Evolutionary conservation across 2,797 vertebrate genomes (phyloP).

Genomic region (Etheostoma nigrum): DNA sequence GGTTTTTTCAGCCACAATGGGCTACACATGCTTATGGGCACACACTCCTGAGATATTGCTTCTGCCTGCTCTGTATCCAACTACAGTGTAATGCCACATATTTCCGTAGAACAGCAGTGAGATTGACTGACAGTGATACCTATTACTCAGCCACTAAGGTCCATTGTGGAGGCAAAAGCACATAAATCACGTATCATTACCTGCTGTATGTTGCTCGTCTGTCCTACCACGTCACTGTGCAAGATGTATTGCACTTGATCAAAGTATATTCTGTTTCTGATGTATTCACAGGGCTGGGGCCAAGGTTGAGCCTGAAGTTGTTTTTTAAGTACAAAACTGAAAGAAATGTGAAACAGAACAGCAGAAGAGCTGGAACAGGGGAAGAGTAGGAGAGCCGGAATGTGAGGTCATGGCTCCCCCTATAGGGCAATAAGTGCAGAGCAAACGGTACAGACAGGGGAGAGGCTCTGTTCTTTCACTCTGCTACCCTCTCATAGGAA

Average conservation of each 20-base stretch:
- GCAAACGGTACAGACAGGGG: conserved; percentile 15
- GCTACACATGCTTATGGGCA: background rate
- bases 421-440: conserved; percentile 69
- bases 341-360: conserved; percentile 47
- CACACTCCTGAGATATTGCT: conserved; percentile 14
- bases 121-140: conserved; percentile 62
- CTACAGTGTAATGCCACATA: conserved; percentile 23
- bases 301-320: conserved; percentile 32
- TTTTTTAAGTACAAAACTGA: conserved; percentile 52
- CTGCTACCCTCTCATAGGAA: conserved; percentile 16
- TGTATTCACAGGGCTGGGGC: conserved; percentile 35
- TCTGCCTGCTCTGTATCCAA: conserved; percentile 10
- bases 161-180: conserved; percentile 56
- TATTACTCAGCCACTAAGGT: conserved; percentile 62
- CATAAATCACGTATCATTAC: conserved; percentile 67
- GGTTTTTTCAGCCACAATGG: conserved; percentile 5
- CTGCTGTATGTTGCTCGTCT: conserved; percentile 47
- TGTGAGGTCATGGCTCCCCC: conserved; percentile 86
- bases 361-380: conserved; percentile 26
- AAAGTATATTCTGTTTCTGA: conserved; percentile 58
- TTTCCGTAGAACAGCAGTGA: conserved; percentile 39
- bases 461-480: conserved; percentile 40
- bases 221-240: conserved; percentile 29
- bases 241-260: conserved; percentile 54
- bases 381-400: conserved; percentile 35